Conservation (phyloP, 92 coral and sea anemone genomes). For the Bergia puertoricense region DNA sequence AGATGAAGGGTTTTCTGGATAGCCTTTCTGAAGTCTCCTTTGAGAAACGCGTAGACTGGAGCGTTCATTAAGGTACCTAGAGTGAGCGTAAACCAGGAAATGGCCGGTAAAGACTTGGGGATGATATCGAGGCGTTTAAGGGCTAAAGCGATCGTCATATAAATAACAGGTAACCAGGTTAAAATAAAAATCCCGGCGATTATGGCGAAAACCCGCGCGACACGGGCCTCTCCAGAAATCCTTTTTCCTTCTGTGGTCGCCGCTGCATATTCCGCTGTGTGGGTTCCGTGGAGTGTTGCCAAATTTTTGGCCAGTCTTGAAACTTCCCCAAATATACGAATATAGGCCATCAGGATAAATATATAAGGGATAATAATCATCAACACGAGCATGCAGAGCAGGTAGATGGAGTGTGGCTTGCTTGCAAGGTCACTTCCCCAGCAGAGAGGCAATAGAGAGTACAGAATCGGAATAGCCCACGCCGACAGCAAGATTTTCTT, state of each 20-base stretch:
- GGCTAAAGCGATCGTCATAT: slow-evolving; percentile 77
- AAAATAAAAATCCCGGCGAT: slow-evolving; percentile 77
- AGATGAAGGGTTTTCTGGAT: slow-evolving; percentile 40
- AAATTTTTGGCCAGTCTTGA: slow-evolving; percentile 65
- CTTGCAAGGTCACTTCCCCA: slow-evolving; percentile 43
- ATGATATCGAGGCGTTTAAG: slow-evolving; percentile 49
- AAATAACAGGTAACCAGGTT: slow-evolving; percentile 80
- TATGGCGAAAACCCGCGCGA: slow-evolving; percentile 79
- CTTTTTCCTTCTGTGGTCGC: slow-evolving; percentile 71
- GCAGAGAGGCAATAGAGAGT: slow-evolving; percentile 59
- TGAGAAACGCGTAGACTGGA: slow-evolving; percentile 76
- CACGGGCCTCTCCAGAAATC: slow-evolving; percentile 76
- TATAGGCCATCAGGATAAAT: slow-evolving; percentile 72
- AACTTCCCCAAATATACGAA: slow-evolving; percentile 78
- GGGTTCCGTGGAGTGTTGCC: slow-evolving; percentile 52
- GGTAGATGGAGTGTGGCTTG: slow-evolving; percentile 41
- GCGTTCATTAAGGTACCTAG: slow-evolving; percentile 73
- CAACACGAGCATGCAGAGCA: slow-evolving; percentile 64
- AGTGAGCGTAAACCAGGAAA: slow-evolving; percentile 83
- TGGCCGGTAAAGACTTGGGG: slow-evolving; percentile 51
- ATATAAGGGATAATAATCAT: slow-evolving; percentile 72
- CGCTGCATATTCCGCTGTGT: slow-evolving; percentile 48
- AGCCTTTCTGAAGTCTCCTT: slow-evolving; percentile 75
- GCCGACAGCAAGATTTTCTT: slow-evolving; percentile 59
- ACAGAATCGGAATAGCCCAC: slow-evolving; percentile 68